Evolutionary conservation across 1,140 invertebrate species (phyloP).

Genomic region (Tetramorium alpestre): DNA sequence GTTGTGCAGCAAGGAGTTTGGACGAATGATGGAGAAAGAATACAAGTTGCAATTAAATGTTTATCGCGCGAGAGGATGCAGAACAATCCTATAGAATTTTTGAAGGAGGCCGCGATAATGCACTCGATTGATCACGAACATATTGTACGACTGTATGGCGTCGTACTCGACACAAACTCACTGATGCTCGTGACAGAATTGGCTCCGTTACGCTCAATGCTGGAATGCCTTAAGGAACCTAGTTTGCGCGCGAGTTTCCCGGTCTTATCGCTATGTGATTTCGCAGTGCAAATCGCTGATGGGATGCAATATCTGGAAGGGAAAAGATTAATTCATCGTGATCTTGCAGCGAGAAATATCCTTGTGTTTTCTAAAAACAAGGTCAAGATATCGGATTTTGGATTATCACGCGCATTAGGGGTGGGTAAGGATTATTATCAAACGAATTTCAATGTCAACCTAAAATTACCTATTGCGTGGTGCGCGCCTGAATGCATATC

Average conservation of each 20-base stretch:
- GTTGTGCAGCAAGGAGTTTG: constrained; percentile 99
- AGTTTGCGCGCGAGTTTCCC: constrained; percentile 95
- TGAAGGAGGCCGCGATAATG: constrained; percentile 99
- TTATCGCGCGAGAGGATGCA: constrained; percentile 97
- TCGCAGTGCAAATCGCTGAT: constrained; percentile 97
- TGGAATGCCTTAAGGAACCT: constrained; percentile 98
- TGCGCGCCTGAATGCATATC: constrained; percentile 99
- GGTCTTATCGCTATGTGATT: constrained; percentile 95
- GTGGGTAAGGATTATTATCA: constrained; percentile 99
- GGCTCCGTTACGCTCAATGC: constrained; percentile 96
- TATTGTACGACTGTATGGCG: constrained; percentile 98
- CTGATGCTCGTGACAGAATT: constrained; percentile 99
- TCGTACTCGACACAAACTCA: constrained; percentile 97
- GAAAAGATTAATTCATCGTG: constrained; percentile 97
- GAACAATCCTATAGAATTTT: constrained; percentile 97
- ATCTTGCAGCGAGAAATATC: constrained; percentile 97
- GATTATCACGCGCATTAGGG: constrained; percentile 97
- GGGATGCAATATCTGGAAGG: constrained; percentile 98
- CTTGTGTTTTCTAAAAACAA: constrained; percentile 98
- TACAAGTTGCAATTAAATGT: constrained; percentile 99
- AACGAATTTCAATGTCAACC: constrained; percentile 98
- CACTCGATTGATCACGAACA: constrained; percentile 98
- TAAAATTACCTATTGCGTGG: constrained; percentile 99
- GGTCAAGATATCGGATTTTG: constrained; percentile 99
- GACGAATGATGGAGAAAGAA: constrained; percentile 97